Base-by-base conservation (phyloP, 92 coral and sea anemone species). In the Phenganax subtilis region DNA sequence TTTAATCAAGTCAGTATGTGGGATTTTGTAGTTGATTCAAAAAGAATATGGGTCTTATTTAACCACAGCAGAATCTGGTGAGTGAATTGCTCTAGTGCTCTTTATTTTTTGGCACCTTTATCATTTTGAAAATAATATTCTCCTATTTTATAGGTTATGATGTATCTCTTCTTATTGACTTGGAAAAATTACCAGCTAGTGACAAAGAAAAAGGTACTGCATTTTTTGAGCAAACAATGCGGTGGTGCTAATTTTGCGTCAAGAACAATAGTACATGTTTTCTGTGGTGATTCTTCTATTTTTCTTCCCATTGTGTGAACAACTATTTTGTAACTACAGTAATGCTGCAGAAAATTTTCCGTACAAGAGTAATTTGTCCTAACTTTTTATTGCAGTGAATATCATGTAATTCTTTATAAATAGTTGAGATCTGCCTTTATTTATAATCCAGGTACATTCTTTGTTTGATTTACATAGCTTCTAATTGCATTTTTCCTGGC, bases 151-250 rank as follows among this genome's bases (percentile, higher is more conserved):
- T 80, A 94, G 98, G 91, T 25, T 94, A 88, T 80, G 97, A 94
- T 77, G 92, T 92, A 8, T 91, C 97, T 27, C 85, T 94, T 47
- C 83, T 94, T n/a, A 81, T 94, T 87, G 97, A 94, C 73, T 83
- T 94, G 57, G 97, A 91, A 77, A 82, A 90, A 52, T 79, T 91
- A 58, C 97, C 98, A 9, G 63, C 77, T 7, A 86, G 68, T 84
- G 98, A 87, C 60, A 88, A 77, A 16, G 94, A 83, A 66, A 90
- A 90, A 83, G 89, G 92, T 90, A 63, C 47, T 37, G 47, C 47
- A 37, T 37, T 37, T 37, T 37, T 2, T 59, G 65, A 14, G 27
- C 65, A 3, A 0, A 59, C 16, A 59, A 20, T 59, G 65, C 65
- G 3, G n/a, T 59, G 3, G 6, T 14, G 65, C 65, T 6, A 20